Evolutionary conservation across 23 tunicate genomes (phyloP).

Genomic region (Corella eumyota): DNA sequence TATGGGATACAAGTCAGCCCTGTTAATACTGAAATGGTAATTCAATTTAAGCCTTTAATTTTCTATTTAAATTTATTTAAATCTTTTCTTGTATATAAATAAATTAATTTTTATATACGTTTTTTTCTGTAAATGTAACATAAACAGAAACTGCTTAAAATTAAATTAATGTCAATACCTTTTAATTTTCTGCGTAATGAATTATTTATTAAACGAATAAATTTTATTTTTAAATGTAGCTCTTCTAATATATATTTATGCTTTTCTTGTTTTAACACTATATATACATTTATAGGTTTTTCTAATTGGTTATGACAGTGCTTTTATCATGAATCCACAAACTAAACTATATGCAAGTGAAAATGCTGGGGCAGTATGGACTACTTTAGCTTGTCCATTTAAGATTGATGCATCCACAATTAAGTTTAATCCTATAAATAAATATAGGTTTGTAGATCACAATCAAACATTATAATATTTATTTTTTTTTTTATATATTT

Average conservation of each 20-base stretch:
- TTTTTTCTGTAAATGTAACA: too few relatives aligned
- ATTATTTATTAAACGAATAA: too few relatives aligned
- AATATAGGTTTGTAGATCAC: constrained; percentile 17
- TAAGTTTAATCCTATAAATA: constrained; percentile 33
- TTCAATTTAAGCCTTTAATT: not conserved
- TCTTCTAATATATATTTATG: too few relatives aligned
- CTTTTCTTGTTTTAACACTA: too few relatives aligned
- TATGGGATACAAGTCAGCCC: constrained; percentile 59
- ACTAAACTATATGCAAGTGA: constrained; percentile 23
- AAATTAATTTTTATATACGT: too few relatives aligned
- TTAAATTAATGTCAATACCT: too few relatives aligned
- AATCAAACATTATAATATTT: not conserved
- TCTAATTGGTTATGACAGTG: constrained; percentile 26
- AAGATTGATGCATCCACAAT: constrained; percentile 20
- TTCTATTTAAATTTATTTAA: not conserved
- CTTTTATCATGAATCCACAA: not conserved
- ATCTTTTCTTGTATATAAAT: not conserved
- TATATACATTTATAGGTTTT: too few relatives aligned
- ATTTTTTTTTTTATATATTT: not conserved
- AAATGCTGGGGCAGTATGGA: constrained; percentile 32
- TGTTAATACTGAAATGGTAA: constrained; percentile 23
- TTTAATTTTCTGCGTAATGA: too few relatives aligned
- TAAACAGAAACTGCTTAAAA: too few relatives aligned
- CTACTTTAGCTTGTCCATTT: constrained; percentile 15
- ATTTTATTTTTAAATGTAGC: too few relatives aligned